Percentiles rank a stretch among this genome's conserved stretches.
Conservation (phyloP, 2,888 invertebrate genomes). For the Stegophylla sp. region DNA sequence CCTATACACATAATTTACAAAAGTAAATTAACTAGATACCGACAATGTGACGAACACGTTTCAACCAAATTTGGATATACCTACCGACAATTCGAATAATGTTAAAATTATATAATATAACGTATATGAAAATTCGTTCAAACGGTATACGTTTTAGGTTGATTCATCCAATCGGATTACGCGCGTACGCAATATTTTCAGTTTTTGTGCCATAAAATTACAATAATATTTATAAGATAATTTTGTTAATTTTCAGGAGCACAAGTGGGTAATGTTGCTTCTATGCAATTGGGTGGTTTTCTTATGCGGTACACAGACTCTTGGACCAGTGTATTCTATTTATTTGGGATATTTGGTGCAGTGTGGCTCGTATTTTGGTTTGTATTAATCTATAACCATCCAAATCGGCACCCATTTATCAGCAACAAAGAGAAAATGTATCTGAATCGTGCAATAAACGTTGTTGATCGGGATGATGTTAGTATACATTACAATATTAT, state of each 20-base stretch:
- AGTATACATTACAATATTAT: too few relatives aligned
- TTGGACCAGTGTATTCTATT: conserved; percentile 70
- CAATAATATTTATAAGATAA: too few relatives aligned
- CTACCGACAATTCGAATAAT: too few relatives aligned
- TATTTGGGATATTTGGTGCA: conserved; percentile 69
- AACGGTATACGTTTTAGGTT: too few relatives aligned
- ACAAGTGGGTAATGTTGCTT: conserved; percentile 63
- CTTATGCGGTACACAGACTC: conserved; percentile 64
- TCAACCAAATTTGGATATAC: too few relatives aligned
- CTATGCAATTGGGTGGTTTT: conserved; percentile 62
- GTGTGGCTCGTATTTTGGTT: conserved; percentile 69
- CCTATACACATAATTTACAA: too few relatives aligned
- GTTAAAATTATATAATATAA: too few relatives aligned
- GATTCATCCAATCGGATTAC: too few relatives aligned
- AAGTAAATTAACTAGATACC: too few relatives aligned
- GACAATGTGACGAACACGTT: too few relatives aligned
- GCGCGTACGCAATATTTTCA: too few relatives aligned
- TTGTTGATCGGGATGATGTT: conserved; percentile 15
- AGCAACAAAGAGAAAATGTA: conserved; percentile 72
- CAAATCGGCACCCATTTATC: conserved; percentile 77
- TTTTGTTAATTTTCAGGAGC: conserved; percentile 61
- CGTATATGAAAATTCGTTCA: too few relatives aligned
- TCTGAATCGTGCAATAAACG: conserved; percentile 46
- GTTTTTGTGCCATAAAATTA: not conserved
- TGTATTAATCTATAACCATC: conserved; percentile 66